These are phyloP conservation scores for Ericerus pela DNA, from an alignment of 1,140 invertebrate species.

Conservation along the genomic window DNA sequence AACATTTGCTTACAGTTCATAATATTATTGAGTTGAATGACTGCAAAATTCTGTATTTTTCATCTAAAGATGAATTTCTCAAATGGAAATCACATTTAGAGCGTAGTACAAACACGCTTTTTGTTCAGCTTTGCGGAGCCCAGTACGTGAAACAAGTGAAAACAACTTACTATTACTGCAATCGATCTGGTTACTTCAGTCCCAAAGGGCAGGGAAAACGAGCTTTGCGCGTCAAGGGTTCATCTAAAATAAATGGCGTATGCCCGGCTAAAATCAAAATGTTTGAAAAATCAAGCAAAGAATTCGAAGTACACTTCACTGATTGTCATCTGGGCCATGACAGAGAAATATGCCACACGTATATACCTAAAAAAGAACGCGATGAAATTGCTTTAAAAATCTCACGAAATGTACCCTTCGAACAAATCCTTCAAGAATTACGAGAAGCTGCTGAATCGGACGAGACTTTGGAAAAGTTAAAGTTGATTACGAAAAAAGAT, in stretches of 20 bases:
- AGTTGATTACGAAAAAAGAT: slow-evolving; percentile 13
- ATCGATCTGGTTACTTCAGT: slow-evolving; percentile 12
- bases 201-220: slow-evolving; percentile 11
- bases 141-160: background rate
- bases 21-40: background rate
- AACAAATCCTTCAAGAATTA: background rate
- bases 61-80: background rate
- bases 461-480: slow-evolving; percentile 3
- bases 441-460: background rate
- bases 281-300: background rate
- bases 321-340: slow-evolving; percentile 13
- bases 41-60: background rate
- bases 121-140: background rate
- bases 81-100: background rate
- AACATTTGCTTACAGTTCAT: background rate
- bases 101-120: background rate
- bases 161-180: slow-evolving; percentile 4
- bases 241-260: slow-evolving; percentile 14
- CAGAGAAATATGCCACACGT: background rate
- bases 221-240: slow-evolving; percentile 8
- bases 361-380: background rate
- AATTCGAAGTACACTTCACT: background rate
- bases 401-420: background rate
- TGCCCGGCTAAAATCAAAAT: slow-evolving; percentile 14
- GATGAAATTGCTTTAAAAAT: slow-evolving; percentile 7